Conservation (phyloP, 2,888 invertebrate species). For the Dryadula phaetusa region DNA sequence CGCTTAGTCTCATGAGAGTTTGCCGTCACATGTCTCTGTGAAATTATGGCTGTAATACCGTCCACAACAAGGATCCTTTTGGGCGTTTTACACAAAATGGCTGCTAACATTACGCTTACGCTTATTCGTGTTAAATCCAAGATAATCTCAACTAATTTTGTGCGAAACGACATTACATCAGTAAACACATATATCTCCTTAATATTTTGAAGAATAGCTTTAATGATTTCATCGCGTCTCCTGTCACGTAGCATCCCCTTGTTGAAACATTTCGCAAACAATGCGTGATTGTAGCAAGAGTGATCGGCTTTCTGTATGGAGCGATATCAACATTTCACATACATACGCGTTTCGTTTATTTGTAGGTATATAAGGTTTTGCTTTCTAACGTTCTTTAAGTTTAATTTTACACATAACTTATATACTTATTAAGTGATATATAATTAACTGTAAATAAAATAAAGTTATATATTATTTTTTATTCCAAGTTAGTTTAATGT, state of each 20-base stretch:
- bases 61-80: slow-evolving; percentile 30
- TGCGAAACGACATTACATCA: slow-evolving; percentile 1
- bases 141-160: slow-evolving; percentile 25
- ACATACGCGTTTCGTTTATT: slow-evolving; percentile 22
- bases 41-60: slow-evolving; percentile 31
- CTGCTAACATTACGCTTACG: slow-evolving; percentile 20
- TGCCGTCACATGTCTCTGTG: slow-evolving; percentile 29
- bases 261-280: slow-evolving; percentile 59
- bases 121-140: slow-evolving; percentile 20
- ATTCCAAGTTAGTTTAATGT: background rate
- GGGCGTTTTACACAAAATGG: slow-evolving; percentile 19
- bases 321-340: slow-evolving; percentile 32
- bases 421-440: background rate
- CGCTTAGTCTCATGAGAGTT: slow-evolving; percentile 32
- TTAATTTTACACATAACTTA: background rate
- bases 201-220: slow-evolving; percentile 35
- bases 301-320: slow-evolving; percentile 51
- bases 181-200: slow-evolving; percentile 24
- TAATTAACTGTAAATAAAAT: background rate
- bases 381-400: background rate
- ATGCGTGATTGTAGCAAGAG: slow-evolving; percentile 59
- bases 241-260: slow-evolving; percentile 52
- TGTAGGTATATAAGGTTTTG: background rate
- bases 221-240: slow-evolving; percentile 55
- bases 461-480: background rate